Evolutionary conservation across 2,797 vertebrate species (phyloP).

Genomic region (Muscicapa striata): DNA sequence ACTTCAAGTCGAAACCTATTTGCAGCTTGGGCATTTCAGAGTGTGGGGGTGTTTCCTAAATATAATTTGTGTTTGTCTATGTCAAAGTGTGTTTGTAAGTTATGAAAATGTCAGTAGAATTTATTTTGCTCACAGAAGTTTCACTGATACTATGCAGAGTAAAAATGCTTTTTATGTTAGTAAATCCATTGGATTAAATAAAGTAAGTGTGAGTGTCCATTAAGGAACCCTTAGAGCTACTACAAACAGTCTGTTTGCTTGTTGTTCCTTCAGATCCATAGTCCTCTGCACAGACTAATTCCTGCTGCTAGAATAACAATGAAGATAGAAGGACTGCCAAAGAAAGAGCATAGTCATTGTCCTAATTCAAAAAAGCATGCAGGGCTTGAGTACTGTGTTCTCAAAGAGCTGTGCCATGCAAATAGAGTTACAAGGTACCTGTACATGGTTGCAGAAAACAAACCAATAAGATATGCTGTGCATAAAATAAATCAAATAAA

Average conservation of each 20-base stretch:
- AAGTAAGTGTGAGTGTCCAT: background rate
- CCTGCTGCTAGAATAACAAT: slow-evolving; percentile 7
- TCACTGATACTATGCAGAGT: background rate
- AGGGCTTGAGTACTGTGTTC: background rate
- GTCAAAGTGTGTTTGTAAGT: background rate
- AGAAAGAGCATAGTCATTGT: background rate
- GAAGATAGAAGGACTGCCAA: background rate
- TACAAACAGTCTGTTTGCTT: background rate
- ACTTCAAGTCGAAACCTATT: background rate
- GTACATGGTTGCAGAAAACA: background rate
- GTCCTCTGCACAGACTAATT: background rate
- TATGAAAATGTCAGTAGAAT: background rate
- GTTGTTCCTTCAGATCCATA: background rate
- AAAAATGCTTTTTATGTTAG: background rate
- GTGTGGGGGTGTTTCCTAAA: background rate
- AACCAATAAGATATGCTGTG: background rate
- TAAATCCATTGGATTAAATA: background rate
- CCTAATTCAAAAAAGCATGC: background rate
- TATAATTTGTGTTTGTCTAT: background rate
- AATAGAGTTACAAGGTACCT: background rate
- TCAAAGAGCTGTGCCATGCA: background rate
- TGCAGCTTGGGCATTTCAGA: background rate
- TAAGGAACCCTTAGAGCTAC: background rate
- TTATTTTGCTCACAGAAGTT: background rate
- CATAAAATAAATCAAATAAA: background rate